These are phyloP conservation scores for Schizotus pectinicornis DNA, from an alignment of 2,888 invertebrate genomes.

Conservation along the genomic window DNA sequence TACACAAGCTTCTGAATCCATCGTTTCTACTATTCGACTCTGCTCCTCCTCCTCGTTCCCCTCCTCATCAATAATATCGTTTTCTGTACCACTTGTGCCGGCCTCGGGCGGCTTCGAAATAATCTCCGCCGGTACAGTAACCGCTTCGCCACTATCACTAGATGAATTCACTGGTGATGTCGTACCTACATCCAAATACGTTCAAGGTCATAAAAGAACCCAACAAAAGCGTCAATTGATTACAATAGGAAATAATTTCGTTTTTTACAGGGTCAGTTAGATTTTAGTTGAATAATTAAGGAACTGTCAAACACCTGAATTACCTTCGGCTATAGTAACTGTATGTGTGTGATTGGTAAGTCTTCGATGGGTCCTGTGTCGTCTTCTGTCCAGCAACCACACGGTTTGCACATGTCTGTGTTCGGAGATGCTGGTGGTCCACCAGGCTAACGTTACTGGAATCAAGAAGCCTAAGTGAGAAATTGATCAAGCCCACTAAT, in stretches of 20 bases:
- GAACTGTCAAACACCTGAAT: not conserved
- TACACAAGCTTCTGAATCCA: slow-evolving; percentile 62
- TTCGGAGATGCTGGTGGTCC: slow-evolving; percentile 73
- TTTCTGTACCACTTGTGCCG: slow-evolving; percentile 5
- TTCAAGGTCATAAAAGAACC: no score
- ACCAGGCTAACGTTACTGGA: slow-evolving; percentile 72
- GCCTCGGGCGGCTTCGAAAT: slow-evolving; percentile 21
- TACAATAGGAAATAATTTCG: no score
- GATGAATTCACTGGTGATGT: not conserved
- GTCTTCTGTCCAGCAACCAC: slow-evolving; percentile 67
- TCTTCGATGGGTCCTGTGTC: slow-evolving; percentile 54
- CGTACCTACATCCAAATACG: no score
- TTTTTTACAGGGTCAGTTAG: not conserved
- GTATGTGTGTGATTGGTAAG: slow-evolving; percentile 54
- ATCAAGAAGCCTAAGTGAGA: slow-evolving; percentile 15
- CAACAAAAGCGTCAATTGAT: no score
- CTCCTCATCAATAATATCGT: not conserved
- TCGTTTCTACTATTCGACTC: slow-evolving; percentile 65
- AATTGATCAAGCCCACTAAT: no score
- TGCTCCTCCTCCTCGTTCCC: slow-evolving; percentile 39
- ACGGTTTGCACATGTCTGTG: slow-evolving; percentile 69
- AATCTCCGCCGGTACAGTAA: not conserved
- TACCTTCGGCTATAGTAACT: slow-evolving; percentile 52
- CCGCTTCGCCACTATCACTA: slow-evolving; percentile 24
- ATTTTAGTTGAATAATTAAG: not conserved